Percentiles rank a stretch among this genome's conserved stretches.
phyloP scores from a whole-genome alignment of 2,797 vertebrate genomes.

The Micropoecilia bifurca region DNA sequence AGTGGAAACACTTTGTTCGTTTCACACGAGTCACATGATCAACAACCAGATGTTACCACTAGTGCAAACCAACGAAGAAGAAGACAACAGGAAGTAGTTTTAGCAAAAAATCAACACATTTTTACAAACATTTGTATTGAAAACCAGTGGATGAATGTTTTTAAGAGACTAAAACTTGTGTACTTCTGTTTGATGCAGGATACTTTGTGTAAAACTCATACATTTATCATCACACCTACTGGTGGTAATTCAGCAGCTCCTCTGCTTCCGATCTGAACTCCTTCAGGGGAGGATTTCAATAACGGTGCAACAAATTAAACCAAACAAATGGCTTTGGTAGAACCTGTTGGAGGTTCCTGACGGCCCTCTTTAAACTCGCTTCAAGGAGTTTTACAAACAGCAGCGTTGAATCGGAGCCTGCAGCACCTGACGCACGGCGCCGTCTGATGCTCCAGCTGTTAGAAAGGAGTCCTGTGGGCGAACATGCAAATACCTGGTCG shows the following conservation, averaged over 20 bases:
- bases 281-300: slow-evolving; percentile 3
- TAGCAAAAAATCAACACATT: too few species aligned
- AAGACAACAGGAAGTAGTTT: too few species aligned
- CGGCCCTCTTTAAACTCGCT: neutral
- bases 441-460: neutral
- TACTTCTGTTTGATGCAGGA: too few species aligned
- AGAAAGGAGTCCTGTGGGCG: neutral
- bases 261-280: neutral
- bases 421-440: neutral
- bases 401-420: neutral
- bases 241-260: neutral
- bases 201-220: neutral
- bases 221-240: neutral
- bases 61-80: too few species aligned
- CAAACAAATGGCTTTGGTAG: slow-evolving; percentile 6
- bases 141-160: neutral
- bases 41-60: too few species aligned
- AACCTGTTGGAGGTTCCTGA: slow-evolving; percentile 7
- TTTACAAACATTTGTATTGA: too few species aligned
- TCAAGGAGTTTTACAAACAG: neutral
- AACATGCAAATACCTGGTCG: slow-evolving; percentile 1
- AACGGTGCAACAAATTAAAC: slow-evolving; percentile 1
- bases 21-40: too few species aligned
- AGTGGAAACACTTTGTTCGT: too few species aligned
- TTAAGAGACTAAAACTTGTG: neutral